Base-by-base conservation (phyloP, 2,113 vertebrate genomes). In the Pungitius pungitius region DNA sequence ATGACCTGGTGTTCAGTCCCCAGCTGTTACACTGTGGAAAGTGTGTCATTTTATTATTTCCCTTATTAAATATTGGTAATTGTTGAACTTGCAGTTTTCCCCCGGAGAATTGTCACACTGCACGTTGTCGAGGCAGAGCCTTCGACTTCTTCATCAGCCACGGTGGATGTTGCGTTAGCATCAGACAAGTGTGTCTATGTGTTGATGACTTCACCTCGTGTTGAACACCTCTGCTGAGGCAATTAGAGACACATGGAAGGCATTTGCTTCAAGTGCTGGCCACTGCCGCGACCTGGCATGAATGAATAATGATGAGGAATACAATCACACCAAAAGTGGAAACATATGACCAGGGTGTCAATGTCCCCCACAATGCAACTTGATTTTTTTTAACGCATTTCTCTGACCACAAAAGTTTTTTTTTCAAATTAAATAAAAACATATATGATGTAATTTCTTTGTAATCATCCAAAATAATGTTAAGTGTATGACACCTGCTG, bases 271-370 rank as follows among this genome's bases (percentile, higher is more conserved):
- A 60, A 93, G 90, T 85, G 94, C 85, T 94, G 91, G 92, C 94
- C 92, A 90, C 93, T 94, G 95, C 94, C 92, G 93, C 94, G 94
- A 90, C 95, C 94, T 93, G 91, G 95, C 95, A 94, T 94, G 94
- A 96, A 94, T 95, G 85, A 89, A 85, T 87, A 93, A 92, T 94
- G 95, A 94, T 95, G 96, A 95, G 94, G 94, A 96, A 96, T 94
- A 97, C 95, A 96, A 96, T 96, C 96, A 95, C 93, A 93, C 92
- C 87, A 89, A 92, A 97, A 97, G 95, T 97, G 95, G 96, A 97
- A 97, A 96, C 96, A 96, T 90, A 96, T 95, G 92, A 80, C 88
- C 35, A 75, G 91, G 92, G 90, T 76, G 94, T 95, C 91, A 93
- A 93, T 93, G 94, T 92, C 93, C 92, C 91, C 87, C 92, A 91